Percentiles rank a stretch among this genome's conserved stretches.
These are phyloP conservation scores for Scrobipalpa atriplicella DNA, from an alignment of 2,888 invertebrate species.

Conservation along the genomic window DNA sequence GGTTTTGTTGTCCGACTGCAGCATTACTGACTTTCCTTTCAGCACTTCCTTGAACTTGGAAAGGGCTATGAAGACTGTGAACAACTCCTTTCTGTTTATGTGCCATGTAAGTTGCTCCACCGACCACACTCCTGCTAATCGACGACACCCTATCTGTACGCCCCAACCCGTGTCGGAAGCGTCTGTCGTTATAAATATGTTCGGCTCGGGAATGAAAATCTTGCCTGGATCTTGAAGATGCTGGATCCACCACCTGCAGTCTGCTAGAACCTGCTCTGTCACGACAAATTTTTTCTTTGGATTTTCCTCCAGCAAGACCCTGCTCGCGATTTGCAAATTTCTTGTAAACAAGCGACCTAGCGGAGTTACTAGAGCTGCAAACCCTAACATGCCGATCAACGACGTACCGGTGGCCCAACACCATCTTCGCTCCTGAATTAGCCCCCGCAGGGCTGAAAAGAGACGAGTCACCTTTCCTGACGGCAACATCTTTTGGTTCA, in stretches of 20 bases:
- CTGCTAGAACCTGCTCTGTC: constrained; percentile 21
- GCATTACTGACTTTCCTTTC: constrained; percentile 25
- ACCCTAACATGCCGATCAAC: constrained; percentile 34
- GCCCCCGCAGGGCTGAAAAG: neutral
- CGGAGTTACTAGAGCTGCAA: constrained; percentile 35
- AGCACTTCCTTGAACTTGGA: neutral
- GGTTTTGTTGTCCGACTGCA: constrained; percentile 40
- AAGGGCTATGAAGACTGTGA: constrained; percentile 29
- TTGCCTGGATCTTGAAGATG: constrained; percentile 23
- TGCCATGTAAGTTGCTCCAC: constrained; percentile 36
- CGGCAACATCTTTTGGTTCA: constrained; percentile 30
- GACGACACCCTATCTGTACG: constrained; percentile 29
- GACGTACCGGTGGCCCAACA: constrained; percentile 31
- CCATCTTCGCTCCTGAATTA: constrained; percentile 27
- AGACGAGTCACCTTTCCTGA: constrained; percentile 25
- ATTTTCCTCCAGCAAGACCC: constrained; percentile 14
- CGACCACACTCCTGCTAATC: constrained; percentile 32
- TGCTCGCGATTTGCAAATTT: constrained; percentile 32
- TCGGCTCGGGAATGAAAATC: constrained; percentile 29
- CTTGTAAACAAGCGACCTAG: constrained; percentile 33
- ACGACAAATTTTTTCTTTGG: neutral
- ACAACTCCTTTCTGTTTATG: constrained; percentile 41
- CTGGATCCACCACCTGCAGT: constrained; percentile 34
- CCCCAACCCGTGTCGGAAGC: constrained; percentile 41
- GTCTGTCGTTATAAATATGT: constrained; percentile 37